phyloP scores from a whole-genome alignment of 2,888 invertebrate genomes.

The Drosophila kambysellisi region DNA sequence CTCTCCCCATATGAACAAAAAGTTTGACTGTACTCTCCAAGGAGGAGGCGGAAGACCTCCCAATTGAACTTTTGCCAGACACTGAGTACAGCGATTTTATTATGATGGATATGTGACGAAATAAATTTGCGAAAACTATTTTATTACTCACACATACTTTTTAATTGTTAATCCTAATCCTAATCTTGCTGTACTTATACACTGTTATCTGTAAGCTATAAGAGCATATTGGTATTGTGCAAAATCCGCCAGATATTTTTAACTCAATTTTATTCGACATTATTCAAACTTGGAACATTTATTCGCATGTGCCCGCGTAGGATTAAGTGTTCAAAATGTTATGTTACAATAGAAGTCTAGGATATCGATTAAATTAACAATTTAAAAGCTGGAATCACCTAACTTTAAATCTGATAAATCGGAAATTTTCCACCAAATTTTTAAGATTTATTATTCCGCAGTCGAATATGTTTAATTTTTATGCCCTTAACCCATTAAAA shows the following conservation, averaged over 20 bases:
- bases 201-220: background rate
- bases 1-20: conserved; percentile 41
- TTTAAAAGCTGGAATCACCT: background rate
- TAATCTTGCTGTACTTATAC: background rate
- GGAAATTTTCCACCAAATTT: background rate
- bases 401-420: background rate
- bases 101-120: conserved; percentile 10
- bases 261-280: background rate
- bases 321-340: no score
- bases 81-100: conserved; percentile 8
- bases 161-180: background rate
- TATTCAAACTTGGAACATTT: background rate
- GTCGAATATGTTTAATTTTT: no score
- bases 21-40: conserved; percentile 38
- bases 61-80: conserved; percentile 40
- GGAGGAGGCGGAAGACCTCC: conserved; percentile 19
- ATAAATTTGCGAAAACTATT: background rate
- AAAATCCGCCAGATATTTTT: background rate
- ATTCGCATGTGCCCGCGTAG: no score
- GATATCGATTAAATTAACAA: background rate
- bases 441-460: background rate
- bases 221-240: background rate
- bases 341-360: background rate
- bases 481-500: no score
- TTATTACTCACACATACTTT: background rate